phyloP scores from a whole-genome alignment of 2,888 invertebrate species.

The Eurytoma adleriae region DNA sequence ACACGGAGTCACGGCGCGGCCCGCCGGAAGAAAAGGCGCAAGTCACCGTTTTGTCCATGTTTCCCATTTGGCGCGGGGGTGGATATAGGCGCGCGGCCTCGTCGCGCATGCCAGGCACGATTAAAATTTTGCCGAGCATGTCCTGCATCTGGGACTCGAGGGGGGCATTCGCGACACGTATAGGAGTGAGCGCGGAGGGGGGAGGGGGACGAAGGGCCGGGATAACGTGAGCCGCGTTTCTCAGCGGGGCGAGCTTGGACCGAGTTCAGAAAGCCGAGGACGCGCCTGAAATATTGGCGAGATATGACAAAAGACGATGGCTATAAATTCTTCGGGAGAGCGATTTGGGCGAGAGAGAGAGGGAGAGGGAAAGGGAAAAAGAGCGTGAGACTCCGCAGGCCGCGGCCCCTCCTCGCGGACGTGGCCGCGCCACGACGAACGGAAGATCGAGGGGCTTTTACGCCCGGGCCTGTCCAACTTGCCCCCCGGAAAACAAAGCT shows the following conservation, averaged over 20 bases:
- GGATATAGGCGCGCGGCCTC: not conserved
- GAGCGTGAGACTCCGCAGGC: not conserved
- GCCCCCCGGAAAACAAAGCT: not conserved
- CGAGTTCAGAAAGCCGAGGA: conserved; percentile 35
- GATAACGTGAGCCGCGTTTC: conserved; percentile 47
- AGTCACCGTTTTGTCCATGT: conserved; percentile 40
- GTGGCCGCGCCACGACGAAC: not conserved
- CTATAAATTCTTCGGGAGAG: conserved; percentile 50
- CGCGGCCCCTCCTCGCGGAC: not conserved
- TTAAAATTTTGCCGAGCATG: conserved; percentile 56
- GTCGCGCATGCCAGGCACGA: conserved; percentile 54
- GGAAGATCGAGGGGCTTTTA: conserved; percentile 5
- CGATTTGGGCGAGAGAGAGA: conserved; percentile 28
- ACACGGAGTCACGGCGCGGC: not conserved
- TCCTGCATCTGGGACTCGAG: conserved; percentile 44
- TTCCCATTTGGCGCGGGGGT: not conserved
- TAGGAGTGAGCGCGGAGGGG: not conserved
- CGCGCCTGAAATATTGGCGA: conserved; percentile 55
- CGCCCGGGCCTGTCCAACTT: not conserved
- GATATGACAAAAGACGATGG: conserved; percentile 56
- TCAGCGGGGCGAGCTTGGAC: conserved; percentile 24
- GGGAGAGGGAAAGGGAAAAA: not conserved
- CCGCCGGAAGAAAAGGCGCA: not conserved
- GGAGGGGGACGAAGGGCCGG: not conserved
- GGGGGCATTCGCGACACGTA: not conserved